phyloP scores from a whole-genome alignment of 2,797 vertebrate genomes.

The Sitta carolinensis region DNA sequence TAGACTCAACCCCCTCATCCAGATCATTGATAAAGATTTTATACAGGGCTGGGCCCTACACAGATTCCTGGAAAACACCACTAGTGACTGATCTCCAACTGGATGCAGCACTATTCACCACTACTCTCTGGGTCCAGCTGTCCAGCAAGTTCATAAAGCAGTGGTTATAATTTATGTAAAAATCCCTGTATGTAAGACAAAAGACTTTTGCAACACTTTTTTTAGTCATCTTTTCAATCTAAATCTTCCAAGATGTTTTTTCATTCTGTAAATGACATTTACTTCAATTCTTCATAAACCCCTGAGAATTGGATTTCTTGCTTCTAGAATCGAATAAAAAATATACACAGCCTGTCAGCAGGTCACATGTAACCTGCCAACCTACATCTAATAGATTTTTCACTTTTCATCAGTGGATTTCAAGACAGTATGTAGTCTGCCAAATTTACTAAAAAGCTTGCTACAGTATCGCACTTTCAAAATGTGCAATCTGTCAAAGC shows the following conservation, averaged over 20 bases:
- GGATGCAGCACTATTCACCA: neutral
- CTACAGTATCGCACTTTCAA: conserved; percentile 57
- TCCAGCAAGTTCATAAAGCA: neutral
- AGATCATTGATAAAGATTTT: neutral
- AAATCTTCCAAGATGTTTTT: conserved; percentile 38
- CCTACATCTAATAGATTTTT: conserved; percentile 69
- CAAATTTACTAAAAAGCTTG: conserved; percentile 68
- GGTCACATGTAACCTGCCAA: conserved; percentile 73
- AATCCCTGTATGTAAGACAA: conserved; percentile 7
- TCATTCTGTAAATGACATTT: conserved; percentile 59
- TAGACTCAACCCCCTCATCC: neutral
- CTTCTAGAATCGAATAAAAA: conserved; percentile 44
- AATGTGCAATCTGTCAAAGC: conserved; percentile 66
- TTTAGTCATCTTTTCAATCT: neutral
- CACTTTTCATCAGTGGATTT: conserved; percentile 71
- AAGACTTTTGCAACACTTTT: conserved; percentile 34
- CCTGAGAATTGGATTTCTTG: conserved; percentile 46
- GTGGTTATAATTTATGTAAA: neutral
- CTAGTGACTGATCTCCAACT: neutral
- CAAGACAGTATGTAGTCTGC: conserved; percentile 68
- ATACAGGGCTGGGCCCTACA: neutral
- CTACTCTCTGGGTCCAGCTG: neutral
- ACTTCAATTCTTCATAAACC: conserved; percentile 53
- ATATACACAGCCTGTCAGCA: conserved; percentile 69
- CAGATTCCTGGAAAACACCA: neutral